A percentile compares a stretch with the other conserved stretches of the same genome.
These are phyloP conservation scores for Penaeus indicus DNA, from an alignment of 1,140 invertebrate genomes.

Conservation along the genomic window DNA sequence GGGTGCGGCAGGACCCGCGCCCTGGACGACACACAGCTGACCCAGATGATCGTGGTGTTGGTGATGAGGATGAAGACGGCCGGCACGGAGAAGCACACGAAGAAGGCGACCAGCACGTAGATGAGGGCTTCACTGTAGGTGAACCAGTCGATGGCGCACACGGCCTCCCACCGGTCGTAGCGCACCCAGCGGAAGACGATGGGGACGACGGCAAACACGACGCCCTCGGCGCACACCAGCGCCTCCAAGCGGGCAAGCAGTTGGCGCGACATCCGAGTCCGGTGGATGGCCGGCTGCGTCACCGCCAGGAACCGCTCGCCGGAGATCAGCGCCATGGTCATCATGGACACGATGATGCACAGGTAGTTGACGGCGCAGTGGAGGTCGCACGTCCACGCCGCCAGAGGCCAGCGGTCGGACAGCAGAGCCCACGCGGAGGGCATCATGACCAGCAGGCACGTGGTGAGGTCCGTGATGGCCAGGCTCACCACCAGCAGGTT, in stretches of 20 bases:
- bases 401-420: conserved; percentile 67
- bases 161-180: conserved; percentile 71
- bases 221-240: conserved; percentile 22
- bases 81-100: conserved; percentile 70
- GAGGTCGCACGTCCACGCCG: conserved; percentile 75
- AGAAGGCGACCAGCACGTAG: conserved; percentile 69
- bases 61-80: conserved; percentile 66
- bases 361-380: conserved; percentile 75
- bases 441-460: conserved; percentile 69
- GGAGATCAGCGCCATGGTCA: conserved; percentile 73
- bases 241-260: neutral
- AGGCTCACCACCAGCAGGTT: conserved; percentile 65
- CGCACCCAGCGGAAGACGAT: conserved; percentile 68
- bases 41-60: conserved; percentile 67
- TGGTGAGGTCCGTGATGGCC: conserved; percentile 68
- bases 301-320: conserved; percentile 70
- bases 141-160: conserved; percentile 71
- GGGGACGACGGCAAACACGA: conserved; percentile 66
- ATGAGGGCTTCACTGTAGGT: conserved; percentile 63
- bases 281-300: conserved; percentile 67
- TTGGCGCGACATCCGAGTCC: conserved; percentile 53
- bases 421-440: conserved; percentile 67
- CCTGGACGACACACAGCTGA: conserved; percentile 64
- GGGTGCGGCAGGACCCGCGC: neutral
- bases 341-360: conserved; percentile 72